phyloP scores from a whole-genome alignment of 2,113 vertebrate species.

The Neoarius graeffei region DNA sequence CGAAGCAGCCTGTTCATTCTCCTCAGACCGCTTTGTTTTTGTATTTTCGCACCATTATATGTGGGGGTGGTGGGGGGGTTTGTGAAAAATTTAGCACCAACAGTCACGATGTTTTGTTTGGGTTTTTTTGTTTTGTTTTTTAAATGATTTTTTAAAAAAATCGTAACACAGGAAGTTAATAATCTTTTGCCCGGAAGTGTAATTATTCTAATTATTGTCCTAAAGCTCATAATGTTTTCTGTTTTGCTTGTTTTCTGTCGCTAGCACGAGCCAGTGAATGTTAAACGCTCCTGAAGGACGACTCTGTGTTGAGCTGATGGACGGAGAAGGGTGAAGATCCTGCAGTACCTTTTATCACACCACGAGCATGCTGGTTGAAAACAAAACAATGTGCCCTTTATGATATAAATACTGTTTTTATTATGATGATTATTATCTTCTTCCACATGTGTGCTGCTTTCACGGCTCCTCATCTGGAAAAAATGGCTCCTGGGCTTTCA shows the following conservation, averaged over 20 bases:
- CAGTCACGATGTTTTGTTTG: too few relatives aligned
- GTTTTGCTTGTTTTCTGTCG: slow-evolving; percentile 29
- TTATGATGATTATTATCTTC: slow-evolving; percentile 15
- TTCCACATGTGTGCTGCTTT: slow-evolving; percentile 16
- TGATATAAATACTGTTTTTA: not conserved
- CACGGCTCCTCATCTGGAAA: not conserved
- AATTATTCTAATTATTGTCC: not conserved
- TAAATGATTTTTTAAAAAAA: not conserved
- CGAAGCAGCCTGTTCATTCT: not conserved
- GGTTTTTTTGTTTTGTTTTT: too few relatives aligned
- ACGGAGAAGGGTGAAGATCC: slow-evolving; percentile 26
- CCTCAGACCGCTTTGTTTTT: too few relatives aligned
- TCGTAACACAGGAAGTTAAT: not conserved
- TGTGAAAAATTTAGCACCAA: too few relatives aligned
- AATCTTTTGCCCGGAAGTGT: not conserved
- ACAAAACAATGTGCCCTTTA: not conserved
- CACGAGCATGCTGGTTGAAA: not conserved
- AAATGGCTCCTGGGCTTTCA: not conserved
- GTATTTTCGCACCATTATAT: too few relatives aligned
- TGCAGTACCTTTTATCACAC: slow-evolving; percentile 15
- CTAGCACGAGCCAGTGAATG: slow-evolving; percentile 73
- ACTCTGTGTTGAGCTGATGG: slow-evolving; percentile 14
- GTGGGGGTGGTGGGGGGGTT: too few relatives aligned
- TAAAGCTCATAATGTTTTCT: not conserved
- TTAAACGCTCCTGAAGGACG: slow-evolving; percentile 54